Conservation (phyloP, 1,140 invertebrate species). For the Bombus waltoni region DNA sequence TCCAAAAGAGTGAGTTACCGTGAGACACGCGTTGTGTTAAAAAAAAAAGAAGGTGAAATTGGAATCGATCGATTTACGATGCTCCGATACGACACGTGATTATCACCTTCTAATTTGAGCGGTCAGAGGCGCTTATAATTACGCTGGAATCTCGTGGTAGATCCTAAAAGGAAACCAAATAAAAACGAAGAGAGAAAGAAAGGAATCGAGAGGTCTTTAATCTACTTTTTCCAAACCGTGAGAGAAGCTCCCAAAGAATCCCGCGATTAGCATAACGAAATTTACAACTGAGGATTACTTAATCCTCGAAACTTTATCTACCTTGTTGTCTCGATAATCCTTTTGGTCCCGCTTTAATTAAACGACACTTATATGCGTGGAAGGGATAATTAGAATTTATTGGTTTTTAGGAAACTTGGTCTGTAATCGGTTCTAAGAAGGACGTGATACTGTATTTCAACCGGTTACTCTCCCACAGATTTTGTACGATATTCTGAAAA, state of each 20-base stretch:
- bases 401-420: neutral
- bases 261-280: slow-evolving; percentile 33
- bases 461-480: neutral
- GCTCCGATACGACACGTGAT: slow-evolving; percentile 22
- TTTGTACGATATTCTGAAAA: neutral
- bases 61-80: slow-evolving; percentile 32
- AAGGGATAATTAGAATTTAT: slow-evolving; percentile 44
- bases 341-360: slow-evolving; percentile 31
- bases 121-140: slow-evolving; percentile 29
- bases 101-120: slow-evolving; percentile 38
- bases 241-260: neutral
- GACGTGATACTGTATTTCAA: neutral
- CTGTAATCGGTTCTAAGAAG: slow-evolving; percentile 19
- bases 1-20: neutral
- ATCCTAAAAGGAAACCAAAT: neutral
- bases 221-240: slow-evolving; percentile 20
- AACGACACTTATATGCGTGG: neutral
- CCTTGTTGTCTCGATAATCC: slow-evolving; percentile 16
- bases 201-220: slow-evolving; percentile 20
- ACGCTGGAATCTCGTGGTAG: slow-evolving; percentile 4
- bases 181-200: neutral
- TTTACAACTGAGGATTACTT: slow-evolving; percentile 36
- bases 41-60: neutral
- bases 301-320: slow-evolving; percentile 16
- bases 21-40: neutral